phyloP scores from a whole-genome alignment of 1,140 invertebrate species.

The Magallana ariakensis region DNA sequence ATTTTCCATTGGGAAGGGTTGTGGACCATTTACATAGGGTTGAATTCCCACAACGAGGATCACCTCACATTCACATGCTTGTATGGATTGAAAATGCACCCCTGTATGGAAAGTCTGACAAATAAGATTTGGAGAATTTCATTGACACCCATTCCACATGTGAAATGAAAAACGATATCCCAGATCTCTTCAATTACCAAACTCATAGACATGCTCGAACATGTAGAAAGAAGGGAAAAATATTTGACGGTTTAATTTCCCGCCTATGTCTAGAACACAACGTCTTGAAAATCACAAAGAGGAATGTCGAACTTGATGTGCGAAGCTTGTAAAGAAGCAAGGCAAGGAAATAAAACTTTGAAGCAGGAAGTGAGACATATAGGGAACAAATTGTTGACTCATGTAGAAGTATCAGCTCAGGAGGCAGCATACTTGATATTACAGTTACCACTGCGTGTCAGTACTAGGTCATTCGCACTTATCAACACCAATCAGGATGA shows the following conservation, averaged over 20 bases:
- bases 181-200: conserved; percentile 39
- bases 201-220: conserved; percentile 56
- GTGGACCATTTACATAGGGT: conserved; percentile 36
- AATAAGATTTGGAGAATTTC: conserved; percentile 47
- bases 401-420: conserved; percentile 59
- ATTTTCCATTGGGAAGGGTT: conserved; percentile 30
- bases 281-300: conserved; percentile 59
- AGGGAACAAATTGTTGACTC: conserved; percentile 57
- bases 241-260: conserved; percentile 62
- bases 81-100: conserved; percentile 74
- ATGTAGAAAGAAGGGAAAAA: conserved; percentile 55
- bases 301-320: conserved; percentile 53
- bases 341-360: conserved; percentile 47
- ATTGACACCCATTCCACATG: conserved; percentile 48
- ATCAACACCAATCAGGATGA: conserved; percentile 60
- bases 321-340: conserved; percentile 52
- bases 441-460: conserved; percentile 54
- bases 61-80: conserved; percentile 44
- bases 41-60: conserved; percentile 45
- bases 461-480: conserved; percentile 53
- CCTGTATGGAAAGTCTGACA: conserved; percentile 46
- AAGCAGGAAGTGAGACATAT: conserved; percentile 53
- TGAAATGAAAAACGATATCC: neutral
- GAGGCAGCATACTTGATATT: conserved; percentile 58
- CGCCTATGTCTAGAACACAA: conserved; percentile 57